phyloP scores from a whole-genome alignment of 2,113 vertebrate species.

The Oreochromis spilurus region DNA sequence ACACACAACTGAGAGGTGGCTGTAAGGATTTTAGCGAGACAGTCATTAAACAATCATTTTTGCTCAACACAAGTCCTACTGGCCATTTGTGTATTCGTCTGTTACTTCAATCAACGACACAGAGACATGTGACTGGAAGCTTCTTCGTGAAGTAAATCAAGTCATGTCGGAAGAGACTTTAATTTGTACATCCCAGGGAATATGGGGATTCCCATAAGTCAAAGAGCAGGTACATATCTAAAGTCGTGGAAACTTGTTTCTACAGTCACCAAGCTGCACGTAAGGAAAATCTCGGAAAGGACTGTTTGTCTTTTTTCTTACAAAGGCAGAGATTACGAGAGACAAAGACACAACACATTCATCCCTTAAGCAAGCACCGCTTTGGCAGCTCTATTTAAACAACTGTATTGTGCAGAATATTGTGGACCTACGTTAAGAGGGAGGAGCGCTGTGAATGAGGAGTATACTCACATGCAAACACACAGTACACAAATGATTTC shows the following conservation, averaged over 20 bases:
- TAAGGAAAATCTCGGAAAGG: background rate
- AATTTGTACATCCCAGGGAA: constrained; percentile 25
- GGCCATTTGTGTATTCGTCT: constrained; percentile 2
- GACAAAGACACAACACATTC: constrained; percentile 26
- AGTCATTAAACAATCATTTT: background rate
- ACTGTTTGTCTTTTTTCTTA: background rate
- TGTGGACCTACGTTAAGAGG: background rate
- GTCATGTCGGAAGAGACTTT: background rate
- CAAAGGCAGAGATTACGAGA: background rate
- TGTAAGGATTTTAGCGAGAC: background rate
- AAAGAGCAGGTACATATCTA: constrained; percentile 20
- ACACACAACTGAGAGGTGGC: background rate
- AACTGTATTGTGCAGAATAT: background rate
- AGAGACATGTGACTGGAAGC: background rate
- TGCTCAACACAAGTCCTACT: background rate
- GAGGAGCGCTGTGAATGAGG: background rate
- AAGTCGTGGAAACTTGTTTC: background rate
- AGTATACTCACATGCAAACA: background rate
- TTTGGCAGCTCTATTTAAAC: constrained; percentile 20
- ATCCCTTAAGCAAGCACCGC: constrained; percentile 13
- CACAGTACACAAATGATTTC: background rate
- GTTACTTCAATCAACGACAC: constrained; percentile 18
- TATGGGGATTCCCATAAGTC: constrained; percentile 50
- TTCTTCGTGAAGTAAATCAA: constrained; percentile 32
- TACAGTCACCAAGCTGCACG: background rate